Base-by-base conservation (phyloP, 2,888 invertebrate genomes). In the Pediacus dermestoides region DNA sequence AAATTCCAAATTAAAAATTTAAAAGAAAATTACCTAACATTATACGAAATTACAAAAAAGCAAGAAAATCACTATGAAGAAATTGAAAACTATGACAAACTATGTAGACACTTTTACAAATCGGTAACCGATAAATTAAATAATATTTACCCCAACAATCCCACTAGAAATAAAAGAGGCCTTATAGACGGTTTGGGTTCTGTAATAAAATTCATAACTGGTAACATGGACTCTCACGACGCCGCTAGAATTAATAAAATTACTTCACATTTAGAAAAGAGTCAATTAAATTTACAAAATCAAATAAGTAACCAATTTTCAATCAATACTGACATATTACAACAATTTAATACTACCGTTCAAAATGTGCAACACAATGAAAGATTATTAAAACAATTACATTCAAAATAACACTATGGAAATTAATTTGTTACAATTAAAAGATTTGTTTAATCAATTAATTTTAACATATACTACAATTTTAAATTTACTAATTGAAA, bases 51-150 rank as follows among this genome's bases (percentile, higher is more conserved):
- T n/a, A n/a, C n/a, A n/a, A n/a, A n/a, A n/a, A n/a, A n/a, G n/a
- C n/a, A n/a, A n/a, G n/a, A n/a, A n/a, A n/a, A n/a, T n/a, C n/a
- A n/a, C n/a, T n/a, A n/a, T n/a, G n/a, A n/a, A n/a, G n/a, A 3
- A n/a, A 23, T 23, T 7, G 23, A 23, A n/a, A 23, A 23, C 8
- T 23, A 23, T 23, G 23, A 23, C 8, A 23, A 23, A 23, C 4
- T 23, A n/a, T 23, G 10, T 10, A 3, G 4, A 3, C 4, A 23
- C 8, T 4, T 23, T 23, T n/a, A 23, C 10, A 23, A 23, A 3
- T 10, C 9, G 3, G 23, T 23, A 23, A 3, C 9, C 4, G 23
- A 23, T 6, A 23, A 23, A 23, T 23, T 23, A 23, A 23, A 9
- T 3, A 23, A 23, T 7, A 4, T 23, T 9, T 3, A 6, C 10